A percentile compares a stretch with the other conserved stretches of the same genome.
Evolutionary conservation across 2,797 vertebrate genomes (phyloP).

Genomic region (Telmatherina bonti): DNA sequence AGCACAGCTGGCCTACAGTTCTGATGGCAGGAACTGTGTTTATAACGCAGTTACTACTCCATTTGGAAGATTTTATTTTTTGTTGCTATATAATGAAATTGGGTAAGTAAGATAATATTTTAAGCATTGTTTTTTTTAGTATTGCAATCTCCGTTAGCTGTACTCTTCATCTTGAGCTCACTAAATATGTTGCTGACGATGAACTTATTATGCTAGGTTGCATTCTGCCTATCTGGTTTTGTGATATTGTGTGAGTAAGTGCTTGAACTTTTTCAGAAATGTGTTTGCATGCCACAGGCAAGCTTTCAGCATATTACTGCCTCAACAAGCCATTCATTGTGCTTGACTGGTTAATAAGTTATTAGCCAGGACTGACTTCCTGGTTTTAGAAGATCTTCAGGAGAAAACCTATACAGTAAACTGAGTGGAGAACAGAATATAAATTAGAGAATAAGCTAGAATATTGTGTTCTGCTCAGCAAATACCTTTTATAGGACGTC

Average conservation of each 20-base stretch:
- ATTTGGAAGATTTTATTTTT: background rate
- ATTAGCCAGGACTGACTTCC: constrained; percentile 46
- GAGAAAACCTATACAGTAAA: constrained; percentile 37
- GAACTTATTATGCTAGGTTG: constrained; percentile 1
- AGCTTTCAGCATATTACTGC: constrained; percentile 22
- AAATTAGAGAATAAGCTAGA: constrained; percentile 1
- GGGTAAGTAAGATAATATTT: constrained; percentile 14
- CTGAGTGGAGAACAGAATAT: constrained; percentile 18
- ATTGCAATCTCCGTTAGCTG: too few species aligned
- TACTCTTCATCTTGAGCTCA: background rate
- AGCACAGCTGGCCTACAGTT: constrained; percentile 23
- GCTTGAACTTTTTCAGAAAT: constrained; percentile 22
- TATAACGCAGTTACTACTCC: background rate
- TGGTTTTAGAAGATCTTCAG: constrained; percentile 27
- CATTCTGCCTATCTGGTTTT: constrained; percentile 9
- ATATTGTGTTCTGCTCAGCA: too few species aligned
- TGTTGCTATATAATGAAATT: background rate
- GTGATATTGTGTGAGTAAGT: constrained; percentile 13
- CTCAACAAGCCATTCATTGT: constrained; percentile 63
- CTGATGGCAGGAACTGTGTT: constrained; percentile 9
- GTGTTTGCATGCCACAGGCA: constrained; percentile 39
- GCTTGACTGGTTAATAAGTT: constrained; percentile 60
- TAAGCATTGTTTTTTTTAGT: too few species aligned
- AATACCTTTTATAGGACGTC: too few species aligned
- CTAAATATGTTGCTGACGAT: background rate